Conservation (phyloP, 1,140 invertebrate species). For the Panagrolaimus sp. region DNA sequence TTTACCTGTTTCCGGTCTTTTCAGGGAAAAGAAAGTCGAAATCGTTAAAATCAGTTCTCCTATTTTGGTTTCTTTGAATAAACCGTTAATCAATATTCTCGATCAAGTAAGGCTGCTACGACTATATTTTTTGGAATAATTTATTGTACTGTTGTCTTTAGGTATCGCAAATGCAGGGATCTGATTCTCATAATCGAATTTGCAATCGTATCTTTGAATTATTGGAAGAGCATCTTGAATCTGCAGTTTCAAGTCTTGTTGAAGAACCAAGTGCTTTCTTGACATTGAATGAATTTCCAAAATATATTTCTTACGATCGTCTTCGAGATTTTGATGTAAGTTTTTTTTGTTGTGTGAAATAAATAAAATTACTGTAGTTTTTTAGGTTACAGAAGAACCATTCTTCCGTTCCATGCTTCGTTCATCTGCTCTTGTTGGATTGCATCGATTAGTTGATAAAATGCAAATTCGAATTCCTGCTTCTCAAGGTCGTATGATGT, state of each 20-base stretch:
- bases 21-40: constrained; percentile 49
- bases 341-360: no score
- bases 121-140: background rate
- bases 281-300: constrained; percentile 47
- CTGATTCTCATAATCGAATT: constrained; percentile 37
- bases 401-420: constrained; percentile 58
- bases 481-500: constrained; percentile 58
- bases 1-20: no score
- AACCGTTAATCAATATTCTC: constrained; percentile 60
- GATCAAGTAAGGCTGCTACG: constrained; percentile 53
- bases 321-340: constrained; percentile 32
- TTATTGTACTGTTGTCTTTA: background rate
- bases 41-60: constrained; percentile 60
- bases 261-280: constrained; percentile 47
- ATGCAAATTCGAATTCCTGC: constrained; percentile 55
- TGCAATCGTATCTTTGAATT: constrained; percentile 50
- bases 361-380: no score
- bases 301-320: constrained; percentile 30
- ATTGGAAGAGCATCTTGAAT: constrained; percentile 48
- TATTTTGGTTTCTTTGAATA: constrained; percentile 60
- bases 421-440: constrained; percentile 39
- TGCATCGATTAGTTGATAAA: constrained; percentile 38
- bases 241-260: constrained; percentile 36
- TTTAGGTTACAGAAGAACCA: constrained; percentile 58
- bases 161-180: constrained; percentile 45